Percentiles rank a stretch among this genome's conserved stretches.
Evolutionary conservation across 1,140 invertebrate genomes (phyloP).

Genomic region (Doryteuthis pealeii): DNA sequence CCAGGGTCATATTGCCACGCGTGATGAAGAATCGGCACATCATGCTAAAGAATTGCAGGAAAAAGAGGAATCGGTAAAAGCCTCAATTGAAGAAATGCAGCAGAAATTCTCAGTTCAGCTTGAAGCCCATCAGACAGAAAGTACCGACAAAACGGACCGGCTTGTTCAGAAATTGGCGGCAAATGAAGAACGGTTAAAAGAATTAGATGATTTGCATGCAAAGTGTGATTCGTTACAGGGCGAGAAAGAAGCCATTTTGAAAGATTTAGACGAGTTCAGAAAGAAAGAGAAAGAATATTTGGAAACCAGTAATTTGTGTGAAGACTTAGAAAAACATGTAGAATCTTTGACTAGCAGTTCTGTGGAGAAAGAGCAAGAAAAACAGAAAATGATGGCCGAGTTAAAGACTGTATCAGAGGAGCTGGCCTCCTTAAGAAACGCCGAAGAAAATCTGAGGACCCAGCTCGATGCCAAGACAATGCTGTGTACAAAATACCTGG

Average conservation of each 20-base stretch:
- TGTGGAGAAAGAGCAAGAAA: background rate
- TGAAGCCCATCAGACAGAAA: background rate
- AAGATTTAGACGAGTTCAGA: background rate
- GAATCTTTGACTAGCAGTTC: no score
- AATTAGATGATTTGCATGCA: background rate
- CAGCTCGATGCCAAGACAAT: background rate
- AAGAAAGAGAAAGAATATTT: background rate
- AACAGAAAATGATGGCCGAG: no score
- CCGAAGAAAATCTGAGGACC: background rate
- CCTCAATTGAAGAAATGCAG: background rate
- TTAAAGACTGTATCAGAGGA: background rate
- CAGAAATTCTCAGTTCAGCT: background rate
- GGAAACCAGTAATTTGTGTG: background rate
- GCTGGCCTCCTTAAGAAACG: background rate
- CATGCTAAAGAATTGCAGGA: background rate
- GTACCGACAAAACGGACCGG: background rate
- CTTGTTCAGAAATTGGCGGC: background rate
- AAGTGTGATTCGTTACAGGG: background rate
- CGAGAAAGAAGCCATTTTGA: background rate
- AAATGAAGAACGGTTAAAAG: background rate
- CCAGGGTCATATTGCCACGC: conserved; percentile 25
- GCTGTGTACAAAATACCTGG: background rate
- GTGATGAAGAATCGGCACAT: background rate
- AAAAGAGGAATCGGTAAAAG: background rate
- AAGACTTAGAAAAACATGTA: background rate